Percentiles rank a stretch among this genome's conserved stretches.
Conservation (phyloP, 2,888 invertebrate species). For the Eumacrocentrus americanus region DNA sequence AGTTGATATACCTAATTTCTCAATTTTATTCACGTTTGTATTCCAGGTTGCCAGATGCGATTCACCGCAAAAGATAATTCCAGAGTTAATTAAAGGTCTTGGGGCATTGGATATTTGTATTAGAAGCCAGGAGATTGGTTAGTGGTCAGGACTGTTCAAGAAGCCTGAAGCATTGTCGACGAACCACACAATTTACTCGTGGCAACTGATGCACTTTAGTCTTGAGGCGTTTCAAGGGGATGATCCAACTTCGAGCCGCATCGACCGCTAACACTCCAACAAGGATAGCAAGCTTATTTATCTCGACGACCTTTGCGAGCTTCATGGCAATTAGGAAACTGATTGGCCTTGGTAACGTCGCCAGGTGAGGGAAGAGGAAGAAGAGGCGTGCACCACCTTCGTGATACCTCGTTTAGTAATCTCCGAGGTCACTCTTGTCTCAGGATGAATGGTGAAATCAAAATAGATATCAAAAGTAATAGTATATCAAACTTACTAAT, state of each 20-base stretch:
- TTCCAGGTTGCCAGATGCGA: too few species aligned
- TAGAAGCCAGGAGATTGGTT: background rate
- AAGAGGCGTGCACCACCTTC: background rate
- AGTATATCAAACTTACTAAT: too few species aligned
- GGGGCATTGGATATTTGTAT: background rate
- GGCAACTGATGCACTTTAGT: background rate
- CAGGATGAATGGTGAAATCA: too few species aligned
- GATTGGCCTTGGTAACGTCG: constrained; percentile 23
- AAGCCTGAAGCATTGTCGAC: background rate
- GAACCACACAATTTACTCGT: constrained; percentile 1
- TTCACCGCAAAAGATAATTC: too few species aligned
- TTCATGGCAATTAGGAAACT: constrained; percentile 28
- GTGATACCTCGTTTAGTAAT: background rate
- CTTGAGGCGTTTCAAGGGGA: constrained; percentile 10
- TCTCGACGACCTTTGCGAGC: constrained; percentile 34
- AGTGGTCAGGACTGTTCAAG: background rate
- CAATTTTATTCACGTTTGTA: too few species aligned
- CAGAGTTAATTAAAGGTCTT: background rate
- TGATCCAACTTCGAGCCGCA: constrained; percentile 13
- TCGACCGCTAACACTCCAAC: constrained; percentile 10
- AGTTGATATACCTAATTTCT: too few species aligned
- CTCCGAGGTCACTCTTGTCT: background rate
- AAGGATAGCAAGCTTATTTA: constrained; percentile 21
- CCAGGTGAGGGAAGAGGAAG: too few species aligned
- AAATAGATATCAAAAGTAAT: too few species aligned